Evolutionary conservation across 1,140 invertebrate species (phyloP), one percentile per base, ranked within the genome.

Genomic region (Spodoptera frugiperda): DNA sequence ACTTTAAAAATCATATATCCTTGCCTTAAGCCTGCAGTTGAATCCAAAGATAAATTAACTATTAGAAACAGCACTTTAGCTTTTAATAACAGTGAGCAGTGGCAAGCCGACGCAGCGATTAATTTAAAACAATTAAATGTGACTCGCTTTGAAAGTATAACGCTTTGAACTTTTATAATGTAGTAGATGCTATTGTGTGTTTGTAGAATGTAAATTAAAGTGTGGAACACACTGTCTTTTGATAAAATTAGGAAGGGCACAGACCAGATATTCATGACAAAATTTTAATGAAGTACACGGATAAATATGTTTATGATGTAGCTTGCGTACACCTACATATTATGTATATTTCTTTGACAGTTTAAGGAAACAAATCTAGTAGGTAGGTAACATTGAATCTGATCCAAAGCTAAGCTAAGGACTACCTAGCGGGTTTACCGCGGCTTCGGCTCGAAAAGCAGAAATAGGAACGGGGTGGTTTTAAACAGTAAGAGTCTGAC

Each of bases 41-140:
- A 57, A 57, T 17, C 70, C 70, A 55, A 57, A 72, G 70, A 72
- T 25, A 25, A 55, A 72, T 72, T 57, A 57, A 54, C 15, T 46
- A 57, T 72, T 12, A 39, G 53, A 72, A 72, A 55, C 3, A 57
- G 68, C 70, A 72, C 53, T 77, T 53, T 49, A 25, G 33, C 61
- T 65, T 17, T 46, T 65, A 48, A 65, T 25, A 65, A 48, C 39
- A 21, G 61, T 17, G 61, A 65, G 25, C 39, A 21, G 61, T 17
- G 61, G 17, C 15, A 39, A 2, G 17, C 61, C 44, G 61, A 46
- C 44, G 3, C n/a, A 46, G 30, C 61, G 61, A 65, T 65, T 65
- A 46, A 65, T 48, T 65, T 65, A 17, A 33, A 63, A 48, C 61
- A 48, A 61, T 61, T 65, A 48, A 65, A 44, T 21, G 61, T 65